Conservation (phyloP, 2,888 invertebrate species). For the Lottia scabra region DNA sequence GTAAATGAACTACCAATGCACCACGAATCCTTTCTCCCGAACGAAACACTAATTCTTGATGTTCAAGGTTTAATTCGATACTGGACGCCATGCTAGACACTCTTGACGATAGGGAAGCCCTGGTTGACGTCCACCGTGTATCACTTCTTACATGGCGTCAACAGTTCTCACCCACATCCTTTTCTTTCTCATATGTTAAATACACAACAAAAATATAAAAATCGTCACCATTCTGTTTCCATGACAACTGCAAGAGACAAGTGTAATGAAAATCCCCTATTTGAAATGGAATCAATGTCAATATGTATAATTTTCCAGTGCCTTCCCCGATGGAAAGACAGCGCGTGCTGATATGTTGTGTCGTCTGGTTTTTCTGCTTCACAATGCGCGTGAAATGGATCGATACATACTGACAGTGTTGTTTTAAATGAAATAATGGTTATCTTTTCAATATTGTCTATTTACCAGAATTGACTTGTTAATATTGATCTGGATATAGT, state of each 20-base stretch:
- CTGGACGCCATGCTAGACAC: slow-evolving; percentile 42
- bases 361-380: not conserved
- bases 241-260: not conserved
- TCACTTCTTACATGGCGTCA: too few relatives aligned
- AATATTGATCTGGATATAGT: too few relatives aligned
- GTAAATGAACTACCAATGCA: slow-evolving; percentile 55
- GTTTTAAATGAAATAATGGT: too few relatives aligned
- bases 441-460: too few relatives aligned
- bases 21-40: slow-evolving; percentile 60
- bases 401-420: too few relatives aligned
- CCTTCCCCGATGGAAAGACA: not conserved
- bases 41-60: slow-evolving; percentile 56
- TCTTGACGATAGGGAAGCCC: too few relatives aligned
- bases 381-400: too few relatives aligned
- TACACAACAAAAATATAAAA: not conserved
- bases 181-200: too few relatives aligned
- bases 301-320: not conserved
- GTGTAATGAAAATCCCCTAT: not conserved
- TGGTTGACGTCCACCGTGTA: too few relatives aligned
- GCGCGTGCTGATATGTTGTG: not conserved
- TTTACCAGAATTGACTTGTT: too few relatives aligned
- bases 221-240: slow-evolving; percentile 4
- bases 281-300: not conserved
- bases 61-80: slow-evolving; percentile 55
- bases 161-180: too few relatives aligned